A percentile compares a stretch with the other conserved stretches of the same genome.
Conservation (phyloP, 2,797 vertebrate genomes). For the Paramormyrops hopkinsi region DNA sequence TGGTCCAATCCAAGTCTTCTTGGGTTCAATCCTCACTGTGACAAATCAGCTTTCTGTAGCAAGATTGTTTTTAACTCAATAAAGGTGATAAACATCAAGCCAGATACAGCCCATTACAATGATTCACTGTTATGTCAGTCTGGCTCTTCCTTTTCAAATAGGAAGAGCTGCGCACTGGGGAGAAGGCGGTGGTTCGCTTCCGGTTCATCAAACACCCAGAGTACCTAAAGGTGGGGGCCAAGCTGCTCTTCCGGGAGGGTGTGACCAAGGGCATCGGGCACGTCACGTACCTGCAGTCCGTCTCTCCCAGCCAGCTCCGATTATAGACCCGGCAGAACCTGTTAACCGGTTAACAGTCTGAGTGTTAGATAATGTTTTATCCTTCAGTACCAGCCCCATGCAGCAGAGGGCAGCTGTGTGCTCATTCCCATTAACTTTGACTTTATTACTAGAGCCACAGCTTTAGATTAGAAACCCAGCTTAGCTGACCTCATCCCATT, state of each 20-base stretch:
- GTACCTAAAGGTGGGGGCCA: slow-evolving; percentile 92
- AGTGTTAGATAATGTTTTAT: background rate
- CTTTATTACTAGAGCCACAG: background rate
- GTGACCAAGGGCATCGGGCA: slow-evolving; percentile 97
- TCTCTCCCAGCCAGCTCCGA: slow-evolving; percentile 46
- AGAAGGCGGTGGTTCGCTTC: slow-evolving; percentile 91
- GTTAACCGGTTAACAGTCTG: background rate
- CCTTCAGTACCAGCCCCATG: background rate
- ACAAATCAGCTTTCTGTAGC: background rate
- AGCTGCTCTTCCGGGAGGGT: slow-evolving; percentile 92
- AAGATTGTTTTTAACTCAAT: background rate
- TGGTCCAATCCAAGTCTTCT: background rate
- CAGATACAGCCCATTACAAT: background rate
- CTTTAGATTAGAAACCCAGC: background rate
- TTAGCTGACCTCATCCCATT: background rate
- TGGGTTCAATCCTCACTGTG: background rate
- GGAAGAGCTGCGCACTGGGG: slow-evolving; percentile 92
- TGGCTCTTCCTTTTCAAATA: slow-evolving; percentile 39
- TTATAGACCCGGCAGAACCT: slow-evolving; percentile 20
- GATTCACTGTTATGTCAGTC: background rate
- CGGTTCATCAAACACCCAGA: slow-evolving; percentile 96
- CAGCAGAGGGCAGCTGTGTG: background rate
- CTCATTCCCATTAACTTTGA: background rate
- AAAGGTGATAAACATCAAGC: background rate
- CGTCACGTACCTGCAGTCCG: slow-evolving; percentile 82